These are phyloP conservation scores for Progne subis DNA, from an alignment of 2,113 vertebrate genomes.

Conservation along the genomic window DNA sequence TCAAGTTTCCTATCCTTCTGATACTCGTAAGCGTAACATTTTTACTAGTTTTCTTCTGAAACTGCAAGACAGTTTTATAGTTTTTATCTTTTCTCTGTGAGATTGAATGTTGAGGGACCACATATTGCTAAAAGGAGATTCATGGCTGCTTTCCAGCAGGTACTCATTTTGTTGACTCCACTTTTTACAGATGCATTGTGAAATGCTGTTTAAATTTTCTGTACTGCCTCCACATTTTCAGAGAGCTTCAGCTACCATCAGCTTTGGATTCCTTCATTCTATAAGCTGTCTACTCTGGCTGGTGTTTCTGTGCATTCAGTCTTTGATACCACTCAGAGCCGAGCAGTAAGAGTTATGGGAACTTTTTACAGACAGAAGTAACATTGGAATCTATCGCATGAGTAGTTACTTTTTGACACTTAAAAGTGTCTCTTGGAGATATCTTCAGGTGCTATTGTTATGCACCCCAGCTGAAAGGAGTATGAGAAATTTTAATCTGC, in stretches of 20 bases:
- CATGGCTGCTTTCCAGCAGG: neutral
- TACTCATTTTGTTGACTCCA: conserved; percentile 4
- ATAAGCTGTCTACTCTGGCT: neutral
- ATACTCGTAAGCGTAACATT: neutral
- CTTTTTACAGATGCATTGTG: neutral
- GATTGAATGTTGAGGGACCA: neutral
- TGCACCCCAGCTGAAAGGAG: neutral
- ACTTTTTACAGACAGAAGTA: neutral
- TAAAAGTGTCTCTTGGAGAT: neutral
- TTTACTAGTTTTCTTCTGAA: neutral
- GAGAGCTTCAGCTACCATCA: neutral
- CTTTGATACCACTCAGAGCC: neutral
- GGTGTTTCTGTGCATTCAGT: neutral
- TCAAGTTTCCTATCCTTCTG: neutral
- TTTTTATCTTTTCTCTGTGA: neutral
- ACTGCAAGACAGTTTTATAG: neutral
- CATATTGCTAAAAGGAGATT: neutral
- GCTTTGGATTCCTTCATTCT: neutral
- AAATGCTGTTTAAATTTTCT: conserved; percentile 13
- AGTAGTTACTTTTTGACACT: neutral
- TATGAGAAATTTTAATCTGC: neutral
- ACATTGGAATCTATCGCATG: neutral
- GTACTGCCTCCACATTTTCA: neutral
- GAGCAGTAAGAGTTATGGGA: neutral
- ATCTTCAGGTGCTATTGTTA: neutral